phyloP scores from a whole-genome alignment of 2,888 invertebrate genomes.

The Aquatica leii region DNA sequence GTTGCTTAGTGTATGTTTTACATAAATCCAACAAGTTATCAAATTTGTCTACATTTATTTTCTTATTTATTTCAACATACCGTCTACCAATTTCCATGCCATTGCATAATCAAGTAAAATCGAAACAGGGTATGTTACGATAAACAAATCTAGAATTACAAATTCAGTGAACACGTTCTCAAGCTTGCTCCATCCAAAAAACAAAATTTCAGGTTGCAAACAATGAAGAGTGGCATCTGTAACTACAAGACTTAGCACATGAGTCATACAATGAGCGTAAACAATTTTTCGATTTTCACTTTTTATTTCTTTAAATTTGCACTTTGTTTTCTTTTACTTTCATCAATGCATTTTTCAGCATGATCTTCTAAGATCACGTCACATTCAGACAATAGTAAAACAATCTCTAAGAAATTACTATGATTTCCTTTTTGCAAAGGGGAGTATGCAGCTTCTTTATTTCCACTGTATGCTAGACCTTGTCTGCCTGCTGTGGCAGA shows the following conservation, averaged over 20 bases:
- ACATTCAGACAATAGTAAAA: background rate
- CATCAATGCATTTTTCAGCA: background rate
- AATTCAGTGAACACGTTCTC: too few relatives aligned
- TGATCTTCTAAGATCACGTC: background rate
- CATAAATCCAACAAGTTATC: too few relatives aligned
- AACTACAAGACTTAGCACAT: background rate
- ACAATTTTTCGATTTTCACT: too few relatives aligned
- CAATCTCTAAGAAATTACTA: background rate
- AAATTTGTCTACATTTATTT: too few relatives aligned
- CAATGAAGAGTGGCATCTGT: background rate
- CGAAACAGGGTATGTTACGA: too few relatives aligned
- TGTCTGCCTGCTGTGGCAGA: constrained; percentile 8
- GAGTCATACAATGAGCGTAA: background rate
- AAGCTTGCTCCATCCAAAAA: too few relatives aligned
- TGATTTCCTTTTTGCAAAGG: background rate
- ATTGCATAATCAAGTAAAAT: too few relatives aligned
- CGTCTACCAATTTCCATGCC: too few relatives aligned
- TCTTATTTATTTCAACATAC: too few relatives aligned
- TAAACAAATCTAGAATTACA: too few relatives aligned
- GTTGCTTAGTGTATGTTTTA: too few relatives aligned
- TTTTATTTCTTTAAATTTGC: too few relatives aligned
- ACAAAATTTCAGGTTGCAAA: background rate
- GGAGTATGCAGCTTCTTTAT: background rate
- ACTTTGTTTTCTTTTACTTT: background rate
- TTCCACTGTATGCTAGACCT: background rate